Evolutionary conservation across 1,140 invertebrate species (phyloP).

Genomic region (Hypsibius dujardini): DNA sequence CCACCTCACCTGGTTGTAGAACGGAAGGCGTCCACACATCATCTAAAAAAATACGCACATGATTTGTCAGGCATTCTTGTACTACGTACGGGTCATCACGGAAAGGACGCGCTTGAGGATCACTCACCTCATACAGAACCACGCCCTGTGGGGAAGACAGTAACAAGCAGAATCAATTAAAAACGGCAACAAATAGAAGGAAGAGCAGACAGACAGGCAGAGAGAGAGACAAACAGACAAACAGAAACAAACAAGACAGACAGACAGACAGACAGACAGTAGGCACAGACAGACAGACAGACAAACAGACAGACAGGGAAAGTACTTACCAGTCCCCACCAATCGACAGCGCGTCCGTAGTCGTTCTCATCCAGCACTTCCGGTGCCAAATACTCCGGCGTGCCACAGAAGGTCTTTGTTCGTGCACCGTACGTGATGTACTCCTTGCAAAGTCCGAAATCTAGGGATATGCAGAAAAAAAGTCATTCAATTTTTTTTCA

Average conservation of each 20-base stretch:
- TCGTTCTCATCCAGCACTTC: constrained; percentile 94
- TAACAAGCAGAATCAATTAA: too few species aligned
- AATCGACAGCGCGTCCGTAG: constrained; percentile 86
- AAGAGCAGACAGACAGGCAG: too few species aligned
- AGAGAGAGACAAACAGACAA: too few species aligned
- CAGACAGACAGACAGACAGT: too few species aligned
- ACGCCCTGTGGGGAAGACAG: constrained; percentile 42
- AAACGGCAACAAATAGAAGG: too few species aligned
- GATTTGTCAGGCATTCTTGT: too few species aligned
- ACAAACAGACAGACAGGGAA: too few species aligned
- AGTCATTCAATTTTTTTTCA: too few species aligned
- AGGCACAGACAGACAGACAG: too few species aligned
- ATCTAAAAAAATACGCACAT: constrained; percentile 38
- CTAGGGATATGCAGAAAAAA: too few species aligned
- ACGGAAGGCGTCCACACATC: constrained; percentile 86
- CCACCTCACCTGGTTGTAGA: constrained; percentile 62
- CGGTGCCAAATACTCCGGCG: constrained; percentile 96
- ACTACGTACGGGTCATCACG: background rate
- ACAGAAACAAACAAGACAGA: too few species aligned
- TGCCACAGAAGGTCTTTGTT: constrained; percentile 99
- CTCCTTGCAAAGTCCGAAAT: too few species aligned
- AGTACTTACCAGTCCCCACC: constrained; percentile 58
- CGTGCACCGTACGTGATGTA: constrained; percentile 41
- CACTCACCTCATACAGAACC: constrained; percentile 64
- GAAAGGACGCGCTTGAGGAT: background rate